phyloP scores from a whole-genome alignment of 2,797 vertebrate genomes.

The Clarias pachynema region DNA sequence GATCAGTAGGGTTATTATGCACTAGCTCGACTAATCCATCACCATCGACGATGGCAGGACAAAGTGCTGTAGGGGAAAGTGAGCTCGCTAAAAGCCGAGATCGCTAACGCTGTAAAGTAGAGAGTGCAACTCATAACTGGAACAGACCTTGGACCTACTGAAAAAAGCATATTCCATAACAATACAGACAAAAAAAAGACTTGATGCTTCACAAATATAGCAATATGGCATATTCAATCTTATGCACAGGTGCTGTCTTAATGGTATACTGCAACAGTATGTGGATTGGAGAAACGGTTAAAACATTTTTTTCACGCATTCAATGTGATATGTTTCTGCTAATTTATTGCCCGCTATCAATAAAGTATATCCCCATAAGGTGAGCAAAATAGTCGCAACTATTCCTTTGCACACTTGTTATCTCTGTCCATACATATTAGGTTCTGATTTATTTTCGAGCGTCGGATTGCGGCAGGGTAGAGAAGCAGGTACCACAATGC shows the following conservation, averaged over 20 bases:
- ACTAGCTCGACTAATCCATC: slow-evolving; percentile 74
- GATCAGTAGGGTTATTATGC: slow-evolving; percentile 73
- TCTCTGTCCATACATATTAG: slow-evolving; percentile 6
- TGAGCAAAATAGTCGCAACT: slow-evolving; percentile 5
- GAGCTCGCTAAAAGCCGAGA: slow-evolving; percentile 43
- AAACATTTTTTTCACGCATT: not conserved
- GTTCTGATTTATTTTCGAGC: slow-evolving; percentile 16
- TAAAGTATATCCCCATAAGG: not conserved
- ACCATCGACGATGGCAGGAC: slow-evolving; percentile 66
- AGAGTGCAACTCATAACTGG: slow-evolving; percentile 6
- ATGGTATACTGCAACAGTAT: not conserved
- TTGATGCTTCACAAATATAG: not conserved
- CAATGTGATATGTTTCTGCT: not conserved
- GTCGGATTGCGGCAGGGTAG: slow-evolving; percentile 20
- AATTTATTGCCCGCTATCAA: not conserved
- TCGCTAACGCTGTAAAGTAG: slow-evolving; percentile 14
- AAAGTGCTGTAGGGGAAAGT: slow-evolving; percentile 42
- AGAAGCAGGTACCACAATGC: not conserved
- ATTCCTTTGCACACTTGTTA: not conserved
- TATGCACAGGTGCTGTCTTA: not conserved
- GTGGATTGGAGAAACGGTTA: not conserved
- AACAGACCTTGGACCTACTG: slow-evolving; percentile 21
- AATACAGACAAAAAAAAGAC: not conserved
- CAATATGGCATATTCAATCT: no score
- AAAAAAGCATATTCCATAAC: slow-evolving; percentile 18